Base-by-base conservation (phyloP, 2,888 invertebrate genomes). In the Orthosia incerta region DNA sequence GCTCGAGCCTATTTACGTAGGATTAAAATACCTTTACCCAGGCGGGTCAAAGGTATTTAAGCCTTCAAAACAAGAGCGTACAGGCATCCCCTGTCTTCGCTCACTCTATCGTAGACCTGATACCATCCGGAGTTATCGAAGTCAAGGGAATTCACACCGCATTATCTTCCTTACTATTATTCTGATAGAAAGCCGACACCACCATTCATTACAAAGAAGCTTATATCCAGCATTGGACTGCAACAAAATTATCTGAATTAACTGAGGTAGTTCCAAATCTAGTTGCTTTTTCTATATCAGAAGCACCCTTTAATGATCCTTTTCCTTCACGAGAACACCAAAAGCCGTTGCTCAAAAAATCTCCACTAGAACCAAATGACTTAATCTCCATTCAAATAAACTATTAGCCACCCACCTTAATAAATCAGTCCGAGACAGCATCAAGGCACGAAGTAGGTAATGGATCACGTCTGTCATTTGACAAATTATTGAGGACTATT, bases 401-500 rank as follows among this genome's bases (percentile, higher is more conserved):
- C 18, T 51, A 61, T 57, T 74, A 68, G 20, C 68, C 56, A 71
- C 71, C 55, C 62, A 67, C 65, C 55, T 70, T 68, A 68, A 76
- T 84, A 76, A 85, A 83, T 83, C 80, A 80, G 75, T 75, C 66
- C 16, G 2, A 59, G 26, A 82, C 60, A 67, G 55, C 48, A 48
- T 56, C 67, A 74, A n/a, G 56, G 72, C 64, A 76, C 63, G 59
- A 80, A 85, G 76, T 76, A 80, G 80, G 73, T 76, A 80, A 85
- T 78, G 71, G 76, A 83, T 83, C 64, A 71, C 73, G 71, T 76
- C 73, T 69, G 61, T 82, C 55, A 59, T 72, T 69, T 84, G 83
- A 84, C 80, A 83, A 84, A 84, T 85, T 79, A 78, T 85, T 73
- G 74, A 73, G 65, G 56, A 77, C 51, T 77, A 57, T n/a, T 71